Conservation (phyloP, 2,113 vertebrate species). For the Pelecanoides urinatrix region DNA sequence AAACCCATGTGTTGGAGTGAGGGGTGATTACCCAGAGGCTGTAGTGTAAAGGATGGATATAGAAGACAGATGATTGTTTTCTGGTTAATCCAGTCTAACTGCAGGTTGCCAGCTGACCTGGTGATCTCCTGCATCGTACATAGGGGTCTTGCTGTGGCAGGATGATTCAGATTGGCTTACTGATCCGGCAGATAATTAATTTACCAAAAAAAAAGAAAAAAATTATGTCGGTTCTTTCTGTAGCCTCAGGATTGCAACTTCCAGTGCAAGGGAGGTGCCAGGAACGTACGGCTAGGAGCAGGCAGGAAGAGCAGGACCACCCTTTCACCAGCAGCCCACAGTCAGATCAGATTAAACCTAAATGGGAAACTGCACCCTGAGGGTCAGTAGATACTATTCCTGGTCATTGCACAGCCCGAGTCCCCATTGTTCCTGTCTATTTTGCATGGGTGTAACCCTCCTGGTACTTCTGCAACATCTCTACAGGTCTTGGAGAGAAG, state of each 20-base stretch:
- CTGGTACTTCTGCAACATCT: neutral
- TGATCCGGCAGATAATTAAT: neutral
- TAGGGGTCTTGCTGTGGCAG: neutral
- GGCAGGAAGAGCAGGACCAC: slow-evolving; percentile 37
- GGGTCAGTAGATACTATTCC: slow-evolving; percentile 51
- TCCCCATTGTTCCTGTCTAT: slow-evolving; percentile 9
- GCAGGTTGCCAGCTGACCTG: neutral
- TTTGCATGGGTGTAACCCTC: slow-evolving; percentile 23
- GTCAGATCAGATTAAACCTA: slow-evolving; percentile 45
- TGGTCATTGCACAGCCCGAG: neutral
- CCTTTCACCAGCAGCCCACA: neutral
- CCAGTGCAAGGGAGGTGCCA: neutral
- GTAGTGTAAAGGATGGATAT: neutral
- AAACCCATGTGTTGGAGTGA: neutral
- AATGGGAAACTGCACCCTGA: slow-evolving; percentile 59
- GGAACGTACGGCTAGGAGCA: neutral
- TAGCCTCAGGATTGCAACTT: neutral
- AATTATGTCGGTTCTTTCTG: neutral
- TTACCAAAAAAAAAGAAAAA: neutral
- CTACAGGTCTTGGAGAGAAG: neutral
- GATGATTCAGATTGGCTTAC: neutral
- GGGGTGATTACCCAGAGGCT: neutral
- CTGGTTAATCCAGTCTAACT: neutral
- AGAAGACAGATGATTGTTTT: neutral
- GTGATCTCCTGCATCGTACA: neutral